Percentiles rank a stretch among this genome's conserved stretches.
phyloP scores from a whole-genome alignment of 1,140 invertebrate species.

The Argopecten irradians region DNA sequence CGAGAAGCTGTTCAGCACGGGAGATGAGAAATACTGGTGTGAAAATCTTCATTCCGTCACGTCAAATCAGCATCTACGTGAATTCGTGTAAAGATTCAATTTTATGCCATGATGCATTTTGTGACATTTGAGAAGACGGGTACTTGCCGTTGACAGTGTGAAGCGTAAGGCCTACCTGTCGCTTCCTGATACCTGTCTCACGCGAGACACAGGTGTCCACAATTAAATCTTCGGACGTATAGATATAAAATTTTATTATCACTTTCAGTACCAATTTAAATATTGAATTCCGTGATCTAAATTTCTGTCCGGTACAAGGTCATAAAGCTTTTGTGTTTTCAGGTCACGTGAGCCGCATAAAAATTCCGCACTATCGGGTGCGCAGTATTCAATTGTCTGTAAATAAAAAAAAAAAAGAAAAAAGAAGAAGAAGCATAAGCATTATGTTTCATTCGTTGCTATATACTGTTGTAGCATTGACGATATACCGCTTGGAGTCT shows the following conservation, averaged over 20 bases:
- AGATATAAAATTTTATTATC: neutral
- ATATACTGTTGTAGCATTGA: neutral
- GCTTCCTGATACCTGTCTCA: neutral
- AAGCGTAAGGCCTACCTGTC: neutral
- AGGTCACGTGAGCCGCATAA: neutral
- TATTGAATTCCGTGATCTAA: neutral
- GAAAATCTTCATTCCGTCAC: neutral
- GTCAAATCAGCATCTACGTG: neutral
- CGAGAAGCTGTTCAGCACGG: neutral
- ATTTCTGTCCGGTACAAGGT: neutral
- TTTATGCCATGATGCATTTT: conserved; percentile 11
- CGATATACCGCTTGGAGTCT: neutral
- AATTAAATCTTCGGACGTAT: neutral
- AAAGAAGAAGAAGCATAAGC: too few relatives aligned
- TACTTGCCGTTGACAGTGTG: neutral
- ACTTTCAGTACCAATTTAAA: neutral
- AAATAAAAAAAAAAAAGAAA: neutral
- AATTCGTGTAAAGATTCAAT: neutral
- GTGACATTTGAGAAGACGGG: neutral
- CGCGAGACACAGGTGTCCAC: neutral
- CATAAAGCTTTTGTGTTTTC: neutral
- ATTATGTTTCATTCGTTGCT: too few relatives aligned
- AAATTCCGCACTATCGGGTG: neutral
- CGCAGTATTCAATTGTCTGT: neutral
- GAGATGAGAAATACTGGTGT: neutral